These are phyloP conservation scores for Ormyrus thymus DNA, from an alignment of 2,888 invertebrate genomes.

Conservation along the genomic window DNA sequence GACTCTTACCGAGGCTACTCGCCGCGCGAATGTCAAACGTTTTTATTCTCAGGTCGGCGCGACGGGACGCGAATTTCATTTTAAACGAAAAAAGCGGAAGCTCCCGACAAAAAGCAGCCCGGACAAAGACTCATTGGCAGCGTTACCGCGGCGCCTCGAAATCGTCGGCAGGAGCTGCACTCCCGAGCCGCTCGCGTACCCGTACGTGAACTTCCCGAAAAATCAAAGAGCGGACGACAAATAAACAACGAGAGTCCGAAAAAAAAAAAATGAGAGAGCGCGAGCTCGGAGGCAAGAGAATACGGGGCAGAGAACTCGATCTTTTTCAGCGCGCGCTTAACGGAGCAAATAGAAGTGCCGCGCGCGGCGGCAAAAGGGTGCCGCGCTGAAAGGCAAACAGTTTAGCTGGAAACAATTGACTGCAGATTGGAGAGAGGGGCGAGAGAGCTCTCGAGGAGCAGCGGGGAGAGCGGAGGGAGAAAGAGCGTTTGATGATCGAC, in stretches of 20 bases:
- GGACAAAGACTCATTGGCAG: too few relatives aligned
- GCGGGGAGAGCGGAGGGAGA: slow-evolving; percentile 53
- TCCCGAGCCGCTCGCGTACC: slow-evolving; percentile 3
- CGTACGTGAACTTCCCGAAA: slow-evolving; percentile 20
- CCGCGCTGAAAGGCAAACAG: slow-evolving; percentile 75
- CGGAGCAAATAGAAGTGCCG: slow-evolving; percentile 71
- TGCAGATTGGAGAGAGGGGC: slow-evolving; percentile 74
- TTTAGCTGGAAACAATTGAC: slow-evolving; percentile 76
- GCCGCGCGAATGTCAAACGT: not conserved
- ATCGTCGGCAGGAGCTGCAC: not conserved
- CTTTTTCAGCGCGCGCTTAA: slow-evolving; percentile 63
- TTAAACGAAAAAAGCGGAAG: not conserved
- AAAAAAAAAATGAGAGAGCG: slow-evolving; percentile 1
- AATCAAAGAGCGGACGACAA: slow-evolving; percentile 47
- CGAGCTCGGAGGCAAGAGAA: not conserved
- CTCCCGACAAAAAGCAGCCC: too few relatives aligned
- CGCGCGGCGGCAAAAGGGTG: slow-evolving; percentile 69
- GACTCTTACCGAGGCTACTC: slow-evolving; percentile 1
- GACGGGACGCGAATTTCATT: not conserved
- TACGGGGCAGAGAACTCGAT: slow-evolving; percentile 38
- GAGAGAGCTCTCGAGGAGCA: slow-evolving; percentile 53
- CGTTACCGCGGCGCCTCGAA: too few relatives aligned
- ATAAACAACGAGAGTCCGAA: slow-evolving; percentile 33
- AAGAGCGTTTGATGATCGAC: slow-evolving; percentile 55
- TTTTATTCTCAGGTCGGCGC: slow-evolving; percentile 15